Base-by-base conservation (phyloP, 2,888 invertebrate genomes). In the Cepaea hortensis region DNA sequence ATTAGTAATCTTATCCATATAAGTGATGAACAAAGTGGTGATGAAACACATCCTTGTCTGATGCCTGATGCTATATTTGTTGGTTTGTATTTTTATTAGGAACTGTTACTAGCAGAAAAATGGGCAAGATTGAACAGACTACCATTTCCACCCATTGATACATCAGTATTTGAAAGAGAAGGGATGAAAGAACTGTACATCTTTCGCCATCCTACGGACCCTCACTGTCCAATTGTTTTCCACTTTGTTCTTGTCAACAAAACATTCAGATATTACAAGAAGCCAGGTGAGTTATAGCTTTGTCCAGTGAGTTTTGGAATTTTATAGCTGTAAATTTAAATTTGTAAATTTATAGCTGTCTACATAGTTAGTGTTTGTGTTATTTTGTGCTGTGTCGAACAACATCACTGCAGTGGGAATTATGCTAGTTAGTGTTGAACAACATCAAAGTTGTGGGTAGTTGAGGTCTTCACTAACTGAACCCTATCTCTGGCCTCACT, bases 211-310 rank as follows among this genome's bases (percentile, higher is more conserved):
- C 93, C 94, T 0, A 91, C 90, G 0, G 94, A 95, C 87, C 92
- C 93, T 4, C 89, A 92, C 87, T 95, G 95, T 88, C 95, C 95
- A 0, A 91, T 95, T 9, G 93, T 95, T n/a, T 85, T 95, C 5
- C 95, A 95, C 90, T 95, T 95, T 90, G 92, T 93, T 61, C 92
- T 95, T 11, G 93, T 94, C 86, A 95, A 95, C 90, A 92, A 93
- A 70, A 91, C 92, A 61, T 95, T 95, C 91, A 91, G 93, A 80
- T 89, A 93, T 50, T 95, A 90, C 90, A 93, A 93, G 87, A 91
- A 92, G 72, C 95, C 95, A 87, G 95, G 95, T 95, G 90, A 88
- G 90, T 35, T 68, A 48, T 48, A 15, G 13, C 15, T 76, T 20
- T 20, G 5, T 3, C 18, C 35, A n/a, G 7, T 20, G 20, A 20